phyloP scores from a whole-genome alignment of 1,140 invertebrate species.

The Eumeta japonica region DNA sequence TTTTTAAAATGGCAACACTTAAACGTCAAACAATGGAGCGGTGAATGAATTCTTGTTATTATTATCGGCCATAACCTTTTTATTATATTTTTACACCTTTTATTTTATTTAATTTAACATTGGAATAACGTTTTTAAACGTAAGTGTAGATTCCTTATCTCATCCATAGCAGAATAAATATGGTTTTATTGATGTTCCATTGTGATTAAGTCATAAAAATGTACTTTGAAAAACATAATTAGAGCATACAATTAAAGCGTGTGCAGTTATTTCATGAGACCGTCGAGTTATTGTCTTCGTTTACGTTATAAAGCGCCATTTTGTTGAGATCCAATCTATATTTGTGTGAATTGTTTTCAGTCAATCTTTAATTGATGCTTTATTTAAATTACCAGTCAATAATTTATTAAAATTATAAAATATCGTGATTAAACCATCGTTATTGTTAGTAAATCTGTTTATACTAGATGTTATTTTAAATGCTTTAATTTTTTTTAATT shows the following conservation, averaged over 20 bases:
- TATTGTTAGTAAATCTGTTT: conserved; percentile 5
- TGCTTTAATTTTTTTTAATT: conserved; percentile 5
- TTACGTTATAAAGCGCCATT: conserved; percentile 32
- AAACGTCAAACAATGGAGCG: conserved; percentile 4
- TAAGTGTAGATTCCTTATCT: conserved; percentile 20
- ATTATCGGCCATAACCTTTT: conserved; percentile 34
- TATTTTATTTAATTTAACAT: conserved; percentile 24
- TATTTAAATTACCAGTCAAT: background rate
- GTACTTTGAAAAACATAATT: conserved; percentile 22
- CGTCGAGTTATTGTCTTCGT: conserved; percentile 27
- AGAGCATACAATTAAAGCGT: conserved; percentile 31
- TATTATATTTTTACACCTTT: conserved; percentile 30
- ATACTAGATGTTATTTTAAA: conserved; percentile 4
- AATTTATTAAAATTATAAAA: background rate
- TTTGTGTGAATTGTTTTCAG: too few species aligned
- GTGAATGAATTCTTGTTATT: conserved; percentile 29
- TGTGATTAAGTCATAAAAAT: conserved; percentile 26
- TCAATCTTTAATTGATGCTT: too few species aligned
- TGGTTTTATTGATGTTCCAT: conserved; percentile 14
- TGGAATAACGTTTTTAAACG: conserved; percentile 4
- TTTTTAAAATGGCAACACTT: background rate
- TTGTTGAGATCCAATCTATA: too few species aligned
- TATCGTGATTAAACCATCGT: background rate
- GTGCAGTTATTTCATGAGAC: conserved; percentile 37
- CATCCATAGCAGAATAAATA: conserved; percentile 7